phyloP scores from a whole-genome alignment of 1,140 invertebrate genomes.

The Sinella curviseta region DNA sequence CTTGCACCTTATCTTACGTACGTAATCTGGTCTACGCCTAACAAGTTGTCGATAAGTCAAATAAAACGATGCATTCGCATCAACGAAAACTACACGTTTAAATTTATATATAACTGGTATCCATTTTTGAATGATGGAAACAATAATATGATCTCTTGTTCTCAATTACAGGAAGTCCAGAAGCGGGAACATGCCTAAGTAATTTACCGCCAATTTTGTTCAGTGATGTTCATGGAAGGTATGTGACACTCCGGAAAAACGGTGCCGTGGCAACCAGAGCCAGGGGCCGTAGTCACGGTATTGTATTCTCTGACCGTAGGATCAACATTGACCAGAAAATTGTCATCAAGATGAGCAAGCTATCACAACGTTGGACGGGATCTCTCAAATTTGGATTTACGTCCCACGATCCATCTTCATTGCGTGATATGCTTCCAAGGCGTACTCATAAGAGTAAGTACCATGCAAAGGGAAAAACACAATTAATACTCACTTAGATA shows the following conservation, averaged over 20 bases:
- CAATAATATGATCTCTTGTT: too few species aligned
- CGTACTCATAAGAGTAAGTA: slow-evolving; percentile 76
- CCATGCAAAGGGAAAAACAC: too few species aligned
- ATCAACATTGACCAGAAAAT: slow-evolving; percentile 84
- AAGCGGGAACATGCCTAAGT: slow-evolving; percentile 60
- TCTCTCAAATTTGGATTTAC: slow-evolving; percentile 96
- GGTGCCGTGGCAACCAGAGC: slow-evolving; percentile 77
- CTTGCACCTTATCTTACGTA: too few species aligned
- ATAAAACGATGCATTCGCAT: too few species aligned
- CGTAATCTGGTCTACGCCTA: too few species aligned
- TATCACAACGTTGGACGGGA: slow-evolving; percentile 95
- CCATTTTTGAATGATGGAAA: too few species aligned
- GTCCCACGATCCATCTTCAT: slow-evolving; percentile 79
- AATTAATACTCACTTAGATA: too few species aligned
- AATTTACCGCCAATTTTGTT: slow-evolving; percentile 81
- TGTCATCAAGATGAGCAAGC: slow-evolving; percentile 85
- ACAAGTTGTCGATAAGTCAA: too few species aligned
- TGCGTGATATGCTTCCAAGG: slow-evolving; percentile 78
- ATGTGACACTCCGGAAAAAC: slow-evolving; percentile 80
- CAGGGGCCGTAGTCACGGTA: slow-evolving; percentile 95
- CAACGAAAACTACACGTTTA: too few species aligned
- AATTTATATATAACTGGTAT: too few species aligned
- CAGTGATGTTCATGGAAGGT: slow-evolving; percentile 90
- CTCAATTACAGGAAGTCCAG: slow-evolving; percentile 61
- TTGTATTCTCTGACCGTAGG: slow-evolving; percentile 90